A percentile compares a stretch with the other conserved stretches of the same genome.
These are phyloP conservation scores for Stictonetta naevosa DNA, from an alignment of 2,113 vertebrate species.

Conservation along the genomic window DNA sequence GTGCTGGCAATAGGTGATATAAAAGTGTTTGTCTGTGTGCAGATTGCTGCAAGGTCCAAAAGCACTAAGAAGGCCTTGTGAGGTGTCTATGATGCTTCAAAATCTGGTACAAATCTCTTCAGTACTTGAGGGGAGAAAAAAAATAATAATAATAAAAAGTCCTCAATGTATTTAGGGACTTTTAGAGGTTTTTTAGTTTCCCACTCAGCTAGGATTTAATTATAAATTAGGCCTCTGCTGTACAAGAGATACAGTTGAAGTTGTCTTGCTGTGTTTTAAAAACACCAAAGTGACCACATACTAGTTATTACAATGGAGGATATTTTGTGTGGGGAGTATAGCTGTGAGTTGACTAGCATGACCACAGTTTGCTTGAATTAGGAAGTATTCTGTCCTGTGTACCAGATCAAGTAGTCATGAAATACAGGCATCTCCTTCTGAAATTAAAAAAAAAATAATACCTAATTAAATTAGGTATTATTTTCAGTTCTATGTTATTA, in stretches of 20 bases:
- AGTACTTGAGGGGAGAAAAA: not conserved
- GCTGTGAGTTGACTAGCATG: not conserved
- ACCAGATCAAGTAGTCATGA: not conserved
- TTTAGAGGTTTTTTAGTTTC: not conserved
- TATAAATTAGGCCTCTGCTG: not conserved
- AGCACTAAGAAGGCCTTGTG: not conserved
- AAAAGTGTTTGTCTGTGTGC: not conserved
- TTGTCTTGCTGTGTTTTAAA: not conserved
- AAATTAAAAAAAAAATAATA: not conserved
- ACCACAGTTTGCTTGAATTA: not conserved
- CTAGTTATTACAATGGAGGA: not conserved
- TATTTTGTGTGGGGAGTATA: not conserved
- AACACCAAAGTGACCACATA: not conserved
- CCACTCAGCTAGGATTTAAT: not conserved
- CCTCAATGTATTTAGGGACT: not conserved
- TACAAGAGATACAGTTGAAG: not conserved
- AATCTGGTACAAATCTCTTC: not conserved
- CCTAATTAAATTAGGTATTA: too few relatives aligned
- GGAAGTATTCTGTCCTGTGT: not conserved
- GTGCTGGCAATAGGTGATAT: not conserved
- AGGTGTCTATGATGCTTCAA: not conserved
- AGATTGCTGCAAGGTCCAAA: not conserved
- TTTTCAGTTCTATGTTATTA: too few relatives aligned
- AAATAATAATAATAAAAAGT: not conserved
- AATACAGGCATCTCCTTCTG: not conserved